Evolutionary conservation across 1,140 invertebrate genomes (phyloP).

Genomic region (Andrena cerasifolii): DNA sequence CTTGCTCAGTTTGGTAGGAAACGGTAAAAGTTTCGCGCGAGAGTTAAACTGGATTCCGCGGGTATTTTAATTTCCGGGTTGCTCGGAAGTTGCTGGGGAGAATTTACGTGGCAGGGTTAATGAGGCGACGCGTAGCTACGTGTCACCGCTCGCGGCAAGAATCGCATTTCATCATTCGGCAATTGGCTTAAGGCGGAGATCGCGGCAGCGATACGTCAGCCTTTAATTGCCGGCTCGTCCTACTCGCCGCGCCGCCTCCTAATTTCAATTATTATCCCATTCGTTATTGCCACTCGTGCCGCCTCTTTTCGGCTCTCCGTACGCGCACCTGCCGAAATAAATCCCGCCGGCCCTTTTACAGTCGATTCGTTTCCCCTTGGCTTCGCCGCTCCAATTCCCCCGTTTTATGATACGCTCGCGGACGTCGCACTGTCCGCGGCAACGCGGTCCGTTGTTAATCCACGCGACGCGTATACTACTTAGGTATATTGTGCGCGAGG

Average conservation of each 20-base stretch:
- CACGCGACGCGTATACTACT: too few relatives aligned
- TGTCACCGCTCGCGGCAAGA: constrained; percentile 27
- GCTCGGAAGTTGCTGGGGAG: too few relatives aligned
- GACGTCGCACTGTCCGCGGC: background rate
- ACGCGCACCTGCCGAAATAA: constrained; percentile 48
- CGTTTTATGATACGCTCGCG: constrained; percentile 10
- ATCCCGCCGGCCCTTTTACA: constrained; percentile 34
- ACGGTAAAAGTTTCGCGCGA: too few relatives aligned
- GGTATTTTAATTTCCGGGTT: background rate
- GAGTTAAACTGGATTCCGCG: too few relatives aligned
- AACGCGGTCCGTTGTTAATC: background rate
- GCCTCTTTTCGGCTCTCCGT: constrained; percentile 65
- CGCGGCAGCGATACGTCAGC: constrained; percentile 59
- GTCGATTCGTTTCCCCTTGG: constrained; percentile 39
- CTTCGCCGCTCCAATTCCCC: background rate
- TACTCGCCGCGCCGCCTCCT: constrained; percentile 55
- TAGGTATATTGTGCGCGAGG: too few relatives aligned
- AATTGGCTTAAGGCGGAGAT: constrained; percentile 67
- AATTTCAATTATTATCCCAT: constrained; percentile 72
- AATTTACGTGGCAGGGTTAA: background rate
- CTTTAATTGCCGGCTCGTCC: constrained; percentile 65
- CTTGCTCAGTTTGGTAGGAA: too few relatives aligned
- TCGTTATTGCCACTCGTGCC: constrained; percentile 60
- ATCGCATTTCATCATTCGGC: constrained; percentile 44
- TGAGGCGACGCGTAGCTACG: background rate